phyloP scores from a whole-genome alignment of 2,888 invertebrate genomes.

The Papilio elwesi region DNA sequence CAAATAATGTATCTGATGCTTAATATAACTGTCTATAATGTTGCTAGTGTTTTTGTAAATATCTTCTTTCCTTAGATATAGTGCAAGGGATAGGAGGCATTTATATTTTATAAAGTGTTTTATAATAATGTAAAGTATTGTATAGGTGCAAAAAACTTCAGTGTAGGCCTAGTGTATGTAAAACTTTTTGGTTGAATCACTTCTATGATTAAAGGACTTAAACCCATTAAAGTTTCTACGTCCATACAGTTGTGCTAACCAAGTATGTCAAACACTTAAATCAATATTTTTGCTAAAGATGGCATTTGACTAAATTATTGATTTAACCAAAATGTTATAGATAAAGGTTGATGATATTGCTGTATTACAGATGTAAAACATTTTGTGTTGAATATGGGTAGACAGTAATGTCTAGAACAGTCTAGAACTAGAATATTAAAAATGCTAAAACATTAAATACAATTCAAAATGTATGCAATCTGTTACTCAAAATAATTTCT shows the following conservation, averaged over 20 bases:
- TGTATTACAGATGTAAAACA: conserved; percentile 67
- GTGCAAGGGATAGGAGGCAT: conserved; percentile 52
- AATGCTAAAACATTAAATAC: not conserved
- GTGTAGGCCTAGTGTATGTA: conserved; percentile 33
- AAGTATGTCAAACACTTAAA: too few species aligned
- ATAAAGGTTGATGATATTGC: not conserved
- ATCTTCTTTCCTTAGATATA: conserved; percentile 65
- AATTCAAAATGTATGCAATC: not conserved
- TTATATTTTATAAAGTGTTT: conserved; percentile 74
- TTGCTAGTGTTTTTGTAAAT: conserved; percentile 68
- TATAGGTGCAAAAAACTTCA: conserved; percentile 53
- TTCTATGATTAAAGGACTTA: conserved; percentile 25
- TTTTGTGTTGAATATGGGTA: conserved; percentile 58
- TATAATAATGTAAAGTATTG: conserved; percentile 54
- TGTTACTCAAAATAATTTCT: too few species aligned
- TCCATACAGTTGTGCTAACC: too few species aligned
- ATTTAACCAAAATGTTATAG: not conserved
- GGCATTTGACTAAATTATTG: not conserved
- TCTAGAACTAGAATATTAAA: not conserved
- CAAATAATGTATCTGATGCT: conserved; percentile 33
- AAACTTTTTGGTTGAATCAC: conserved; percentile 34
- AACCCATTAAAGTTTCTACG: not conserved
- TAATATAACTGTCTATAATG: conserved; percentile 4
- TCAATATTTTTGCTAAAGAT: too few species aligned
- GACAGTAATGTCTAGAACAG: not conserved